Percentiles rank a stretch among this genome's conserved stretches.
These are phyloP conservation scores for Eupithecia subfuscata DNA, from an alignment of 2,888 invertebrate species.

Conservation along the genomic window DNA sequence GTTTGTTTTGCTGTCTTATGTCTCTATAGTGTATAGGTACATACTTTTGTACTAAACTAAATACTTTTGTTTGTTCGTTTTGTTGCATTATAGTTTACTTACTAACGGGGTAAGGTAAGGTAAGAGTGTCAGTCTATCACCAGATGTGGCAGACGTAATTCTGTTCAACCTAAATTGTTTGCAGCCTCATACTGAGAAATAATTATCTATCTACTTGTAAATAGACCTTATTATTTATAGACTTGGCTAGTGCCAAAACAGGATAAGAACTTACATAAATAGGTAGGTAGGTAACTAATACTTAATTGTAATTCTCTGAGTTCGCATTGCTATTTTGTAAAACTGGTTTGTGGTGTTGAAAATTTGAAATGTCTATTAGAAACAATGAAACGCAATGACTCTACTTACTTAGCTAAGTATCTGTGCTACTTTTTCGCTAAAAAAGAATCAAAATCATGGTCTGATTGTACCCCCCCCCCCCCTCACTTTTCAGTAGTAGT, in stretches of 20 bases:
- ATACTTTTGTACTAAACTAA: no score
- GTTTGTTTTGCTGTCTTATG: no score
- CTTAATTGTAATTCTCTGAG: not conserved
- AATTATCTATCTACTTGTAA: conserved; percentile 17
- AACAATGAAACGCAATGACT: conserved; percentile 11
- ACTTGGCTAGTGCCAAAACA: conserved; percentile 5
- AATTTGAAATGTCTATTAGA: not conserved
- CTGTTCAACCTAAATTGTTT: conserved; percentile 23
- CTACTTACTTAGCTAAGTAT: no score
- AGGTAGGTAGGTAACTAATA: not conserved
- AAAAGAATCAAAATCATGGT: no score
- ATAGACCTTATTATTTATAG: conserved; percentile 1
- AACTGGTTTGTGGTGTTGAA: not conserved
- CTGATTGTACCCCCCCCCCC: no score
- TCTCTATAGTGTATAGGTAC: no score
- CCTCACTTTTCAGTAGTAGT: no score
- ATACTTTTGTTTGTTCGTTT: no score
- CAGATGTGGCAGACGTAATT: conserved; percentile 1
- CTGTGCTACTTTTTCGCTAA: no score
- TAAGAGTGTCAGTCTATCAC: not conserved
- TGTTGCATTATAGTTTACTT: not conserved
- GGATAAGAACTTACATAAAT: not conserved
- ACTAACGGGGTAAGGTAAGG: not conserved
- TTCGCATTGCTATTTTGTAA: not conserved
- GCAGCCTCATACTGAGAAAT: conserved; percentile 30